Conservation (phyloP, 2,797 vertebrate species). For the Sandelia bainsii region DNA sequence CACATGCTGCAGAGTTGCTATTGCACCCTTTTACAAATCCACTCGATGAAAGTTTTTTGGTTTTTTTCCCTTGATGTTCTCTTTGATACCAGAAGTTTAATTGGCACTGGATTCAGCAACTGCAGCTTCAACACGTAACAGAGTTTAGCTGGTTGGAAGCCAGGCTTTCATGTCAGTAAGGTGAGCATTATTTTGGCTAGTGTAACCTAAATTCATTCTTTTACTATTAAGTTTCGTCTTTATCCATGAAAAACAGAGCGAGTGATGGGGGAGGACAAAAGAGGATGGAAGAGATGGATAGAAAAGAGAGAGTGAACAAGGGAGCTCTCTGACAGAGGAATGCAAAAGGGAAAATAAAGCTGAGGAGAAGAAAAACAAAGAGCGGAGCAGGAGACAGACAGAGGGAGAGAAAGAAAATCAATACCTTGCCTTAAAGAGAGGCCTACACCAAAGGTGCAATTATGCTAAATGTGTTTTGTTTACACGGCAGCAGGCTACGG, state of each 20-base stretch:
- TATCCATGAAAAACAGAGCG: conserved; percentile 63
- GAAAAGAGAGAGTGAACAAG: conserved; percentile 20
- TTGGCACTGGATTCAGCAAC: conserved; percentile 16
- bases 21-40: conserved; percentile 49
- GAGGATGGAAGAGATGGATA: conserved; percentile 24
- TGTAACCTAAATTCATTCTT: conserved; percentile 73
- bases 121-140: conserved; percentile 37
- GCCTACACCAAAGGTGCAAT: conserved; percentile 83
- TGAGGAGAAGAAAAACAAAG: conserved; percentile 76
- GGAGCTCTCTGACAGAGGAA: conserved; percentile 64
- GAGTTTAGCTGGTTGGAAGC: conserved; percentile 46
- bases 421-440: conserved; percentile 80
- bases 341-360: conserved; percentile 78
- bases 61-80: background rate
- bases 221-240: conserved; percentile 74
- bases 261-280: conserved; percentile 25
- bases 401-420: conserved; percentile 79
- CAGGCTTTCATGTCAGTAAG: conserved; percentile 54
- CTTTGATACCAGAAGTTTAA: conserved; percentile 8
- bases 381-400: conserved; percentile 59
- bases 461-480: conserved; percentile 85
- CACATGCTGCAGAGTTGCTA: conserved; percentile 51
- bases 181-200: conserved; percentile 72
- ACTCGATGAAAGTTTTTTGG: conserved; percentile 33
- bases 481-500: conserved; percentile 65